Evolutionary conservation across 1,140 invertebrate genomes (phyloP).

Genomic region (Phthorimaea operculella): DNA sequence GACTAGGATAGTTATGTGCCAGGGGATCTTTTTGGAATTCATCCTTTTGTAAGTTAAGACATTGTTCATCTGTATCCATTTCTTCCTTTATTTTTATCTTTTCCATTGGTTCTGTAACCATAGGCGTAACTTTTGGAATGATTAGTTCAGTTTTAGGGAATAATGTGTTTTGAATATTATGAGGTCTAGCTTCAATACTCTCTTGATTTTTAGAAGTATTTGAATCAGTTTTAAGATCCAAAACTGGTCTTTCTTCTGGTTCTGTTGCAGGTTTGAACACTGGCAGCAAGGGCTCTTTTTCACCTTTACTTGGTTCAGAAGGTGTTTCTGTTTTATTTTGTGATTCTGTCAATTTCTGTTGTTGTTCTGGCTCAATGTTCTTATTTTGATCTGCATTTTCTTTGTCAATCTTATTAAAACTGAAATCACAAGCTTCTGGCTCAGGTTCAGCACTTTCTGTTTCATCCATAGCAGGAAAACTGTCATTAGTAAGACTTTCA

Average conservation of each 20-base stretch:
- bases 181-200: conserved; percentile 39
- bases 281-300: conserved; percentile 46
- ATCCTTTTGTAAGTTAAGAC: conserved; percentile 55
- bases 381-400: conserved; percentile 56
- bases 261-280: conserved; percentile 41
- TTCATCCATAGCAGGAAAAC: conserved; percentile 82
- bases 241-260: conserved; percentile 46
- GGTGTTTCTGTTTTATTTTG: conserved; percentile 43
- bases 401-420: conserved; percentile 57
- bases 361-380: conserved; percentile 53
- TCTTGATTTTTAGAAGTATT: conserved; percentile 41
- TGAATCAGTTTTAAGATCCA: conserved; percentile 56
- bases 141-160: conserved; percentile 70
- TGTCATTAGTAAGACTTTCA: conserved; percentile 83
- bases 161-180: conserved; percentile 32
- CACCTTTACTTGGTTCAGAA: conserved; percentile 41
- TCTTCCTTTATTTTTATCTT: conserved; percentile 71
- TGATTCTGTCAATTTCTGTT: conserved; percentile 36
- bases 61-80: conserved; percentile 63
- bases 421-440: conserved; percentile 68
- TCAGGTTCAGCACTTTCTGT: conserved; percentile 73
- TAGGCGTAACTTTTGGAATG: conserved; percentile 68
- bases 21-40: conserved; percentile 59
- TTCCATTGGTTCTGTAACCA: conserved; percentile 58
- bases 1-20: conserved; percentile 50